phyloP scores from a whole-genome alignment of 2,797 vertebrate species.

The Lacerta bilineata region DNA sequence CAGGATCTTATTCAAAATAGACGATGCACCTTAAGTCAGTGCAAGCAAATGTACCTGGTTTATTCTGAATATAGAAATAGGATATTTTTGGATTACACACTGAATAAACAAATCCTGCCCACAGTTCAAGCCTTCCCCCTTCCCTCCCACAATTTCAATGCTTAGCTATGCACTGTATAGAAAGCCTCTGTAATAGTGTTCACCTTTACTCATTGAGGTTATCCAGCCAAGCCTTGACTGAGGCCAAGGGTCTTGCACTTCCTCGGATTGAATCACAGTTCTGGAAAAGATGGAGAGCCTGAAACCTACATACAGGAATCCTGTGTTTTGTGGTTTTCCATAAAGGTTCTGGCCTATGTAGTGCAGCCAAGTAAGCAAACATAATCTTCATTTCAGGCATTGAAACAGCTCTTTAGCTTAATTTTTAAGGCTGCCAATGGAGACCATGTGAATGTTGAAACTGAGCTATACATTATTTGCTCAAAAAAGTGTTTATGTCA shows the following conservation, averaged over 20 bases:
- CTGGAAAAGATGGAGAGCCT: background rate
- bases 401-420: slow-evolving; percentile 43
- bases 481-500: slow-evolving; percentile 50
- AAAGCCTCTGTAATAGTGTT: background rate
- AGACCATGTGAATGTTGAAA: background rate
- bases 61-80: slow-evolving; percentile 3
- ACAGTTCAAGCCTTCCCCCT: background rate
- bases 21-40: background rate
- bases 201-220: background rate
- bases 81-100: background rate
- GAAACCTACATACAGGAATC: background rate
- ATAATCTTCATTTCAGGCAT: background rate
- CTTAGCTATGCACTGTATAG: background rate
- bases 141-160: background rate
- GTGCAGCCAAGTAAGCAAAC: background rate
- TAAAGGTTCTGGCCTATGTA: slow-evolving; percentile 11
- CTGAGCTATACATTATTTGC: slow-evolving; percentile 17
- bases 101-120: background rate
- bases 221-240: background rate
- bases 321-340: background rate
- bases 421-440: slow-evolving; percentile 19
- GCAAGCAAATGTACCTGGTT: background rate
- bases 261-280: background rate
- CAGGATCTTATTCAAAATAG: background rate
- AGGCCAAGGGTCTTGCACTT: background rate